These are phyloP conservation scores for Pelochelys cantorii DNA, from an alignment of 2,797 vertebrate genomes.

Conservation along the genomic window DNA sequence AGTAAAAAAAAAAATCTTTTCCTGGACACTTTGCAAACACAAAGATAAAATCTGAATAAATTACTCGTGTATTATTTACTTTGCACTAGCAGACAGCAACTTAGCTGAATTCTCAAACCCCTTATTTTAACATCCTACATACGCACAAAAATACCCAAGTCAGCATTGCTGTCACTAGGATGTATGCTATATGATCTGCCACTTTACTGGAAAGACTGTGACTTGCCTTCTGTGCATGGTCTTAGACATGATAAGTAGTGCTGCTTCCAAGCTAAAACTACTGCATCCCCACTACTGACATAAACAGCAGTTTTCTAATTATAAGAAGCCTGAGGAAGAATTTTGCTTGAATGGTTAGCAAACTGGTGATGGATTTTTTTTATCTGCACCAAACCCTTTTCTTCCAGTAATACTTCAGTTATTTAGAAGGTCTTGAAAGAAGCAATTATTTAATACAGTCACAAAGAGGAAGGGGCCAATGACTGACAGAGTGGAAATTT, in stretches of 20 bases:
- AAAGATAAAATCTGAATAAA: slow-evolving; percentile 33
- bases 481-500: slow-evolving; percentile 35
- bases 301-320: background rate
- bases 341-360: background rate
- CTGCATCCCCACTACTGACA: background rate
- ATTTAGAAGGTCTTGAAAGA: slow-evolving; percentile 53
- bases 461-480: slow-evolving; percentile 6
- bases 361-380: slow-evolving; percentile 31
- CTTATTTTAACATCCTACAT: background rate
- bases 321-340: background rate
- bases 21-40: slow-evolving; percentile 26
- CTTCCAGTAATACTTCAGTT: slow-evolving; percentile 50
- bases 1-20: background rate
- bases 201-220: slow-evolving; percentile 1
- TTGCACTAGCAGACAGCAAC: slow-evolving; percentile 11
- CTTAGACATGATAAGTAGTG: slow-evolving; percentile 6
- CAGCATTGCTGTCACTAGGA: background rate
- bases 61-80: background rate
- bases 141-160: slow-evolving; percentile 17
- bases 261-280: background rate
- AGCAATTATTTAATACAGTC: slow-evolving; percentile 4
- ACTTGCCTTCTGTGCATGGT: accelerated
- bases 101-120: slow-evolving; percentile 1
- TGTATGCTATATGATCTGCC: background rate
- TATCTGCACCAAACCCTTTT: background rate